These are phyloP conservation scores for Rana temporaria DNA, from an alignment of 2,113 vertebrate genomes.

Conservation along the genomic window DNA sequence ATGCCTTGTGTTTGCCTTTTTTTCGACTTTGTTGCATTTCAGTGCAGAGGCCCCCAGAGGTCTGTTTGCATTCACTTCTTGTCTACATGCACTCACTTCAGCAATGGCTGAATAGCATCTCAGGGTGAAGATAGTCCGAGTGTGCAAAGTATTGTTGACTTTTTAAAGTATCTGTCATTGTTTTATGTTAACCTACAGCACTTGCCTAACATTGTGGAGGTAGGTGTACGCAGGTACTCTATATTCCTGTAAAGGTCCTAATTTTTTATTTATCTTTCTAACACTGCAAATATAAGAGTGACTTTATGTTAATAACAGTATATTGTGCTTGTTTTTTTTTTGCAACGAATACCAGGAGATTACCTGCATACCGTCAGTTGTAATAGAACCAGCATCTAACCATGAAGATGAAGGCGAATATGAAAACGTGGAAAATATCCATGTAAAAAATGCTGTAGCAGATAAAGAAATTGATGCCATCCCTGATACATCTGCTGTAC, in stretches of 20 bases:
- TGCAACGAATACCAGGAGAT: conserved; percentile 74
- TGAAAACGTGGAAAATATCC: conserved; percentile 22
- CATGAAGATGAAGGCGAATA: conserved; percentile 89
- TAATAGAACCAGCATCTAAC: conserved; percentile 95
- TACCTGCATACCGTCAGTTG: conserved; percentile 88
- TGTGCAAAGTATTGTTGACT: too few species aligned
- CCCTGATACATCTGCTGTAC: conserved; percentile 66
- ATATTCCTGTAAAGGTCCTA: not conserved
- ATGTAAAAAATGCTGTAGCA: conserved; percentile 59
- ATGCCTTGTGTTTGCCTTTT: too few species aligned
- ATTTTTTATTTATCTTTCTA: not conserved
- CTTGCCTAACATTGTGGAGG: too few species aligned
- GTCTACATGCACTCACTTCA: too few species aligned
- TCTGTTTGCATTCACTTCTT: too few species aligned
- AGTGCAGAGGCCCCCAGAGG: too few species aligned
- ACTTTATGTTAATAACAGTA: not conserved
- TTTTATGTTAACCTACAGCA: too few species aligned
- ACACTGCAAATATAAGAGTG: not conserved
- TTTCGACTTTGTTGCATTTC: too few species aligned
- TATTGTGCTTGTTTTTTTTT: not conserved
- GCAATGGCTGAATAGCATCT: too few species aligned
- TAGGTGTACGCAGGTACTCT: not conserved
- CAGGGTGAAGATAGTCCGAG: too few species aligned
- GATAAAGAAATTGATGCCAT: conserved; percentile 26
- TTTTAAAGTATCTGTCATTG: too few species aligned